phyloP scores from a whole-genome alignment of 2,888 invertebrate genomes.

The Apocheima hispidaria region DNA sequence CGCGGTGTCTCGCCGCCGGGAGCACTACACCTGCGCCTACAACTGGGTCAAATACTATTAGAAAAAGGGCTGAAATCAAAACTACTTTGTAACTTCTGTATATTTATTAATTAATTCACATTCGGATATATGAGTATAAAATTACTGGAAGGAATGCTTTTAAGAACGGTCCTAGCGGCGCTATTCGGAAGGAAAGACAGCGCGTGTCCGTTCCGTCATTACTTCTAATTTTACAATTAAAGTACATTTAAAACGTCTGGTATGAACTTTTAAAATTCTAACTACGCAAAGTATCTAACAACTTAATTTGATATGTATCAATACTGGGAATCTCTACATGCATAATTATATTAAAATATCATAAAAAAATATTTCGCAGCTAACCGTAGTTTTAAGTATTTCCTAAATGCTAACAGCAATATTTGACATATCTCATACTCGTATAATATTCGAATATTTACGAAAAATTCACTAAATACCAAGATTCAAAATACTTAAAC shows the following conservation, averaged over 20 bases:
- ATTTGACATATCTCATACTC: not conserved
- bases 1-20: constrained; percentile 25
- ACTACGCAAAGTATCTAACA: constrained; percentile 8
- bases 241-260: not conserved
- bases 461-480: not conserved
- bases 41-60: constrained; percentile 41
- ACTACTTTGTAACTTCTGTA: constrained; percentile 63
- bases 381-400: constrained; percentile 1
- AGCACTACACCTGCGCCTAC: constrained; percentile 24
- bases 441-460: constrained; percentile 5
- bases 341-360: not conserved
- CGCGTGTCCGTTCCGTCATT: constrained; percentile 4
- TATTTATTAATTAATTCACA: constrained; percentile 57
- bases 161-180: constrained; percentile 11
- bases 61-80: constrained; percentile 63
- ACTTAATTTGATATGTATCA: constrained; percentile 16
- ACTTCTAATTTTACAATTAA: not conserved
- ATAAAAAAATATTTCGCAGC: not conserved
- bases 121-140: constrained; percentile 35
- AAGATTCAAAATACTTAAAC: constrained; percentile 6
- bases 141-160: constrained; percentile 30
- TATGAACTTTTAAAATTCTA: not conserved
- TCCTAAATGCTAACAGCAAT: not conserved
- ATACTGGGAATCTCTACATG: not conserved
- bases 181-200: constrained; percentile 3